These are phyloP conservation scores for Myopa testacea DNA, from an alignment of 2,888 invertebrate genomes.

Conservation along the genomic window DNA sequence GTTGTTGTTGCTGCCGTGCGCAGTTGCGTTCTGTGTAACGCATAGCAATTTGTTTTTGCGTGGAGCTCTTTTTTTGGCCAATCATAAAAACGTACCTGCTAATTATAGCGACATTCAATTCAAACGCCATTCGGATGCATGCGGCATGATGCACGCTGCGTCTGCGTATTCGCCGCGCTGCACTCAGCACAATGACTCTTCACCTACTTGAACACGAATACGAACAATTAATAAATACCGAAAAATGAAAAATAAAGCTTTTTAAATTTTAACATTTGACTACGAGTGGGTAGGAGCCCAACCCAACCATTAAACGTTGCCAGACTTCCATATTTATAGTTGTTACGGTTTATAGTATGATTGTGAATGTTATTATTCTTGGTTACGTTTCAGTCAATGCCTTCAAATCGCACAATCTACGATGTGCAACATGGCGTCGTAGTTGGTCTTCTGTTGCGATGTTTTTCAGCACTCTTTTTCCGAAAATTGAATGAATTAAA, in stretches of 20 bases:
- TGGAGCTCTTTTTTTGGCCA: conserved; percentile 16
- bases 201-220: conserved; percentile 19
- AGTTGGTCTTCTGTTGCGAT: too few relatives aligned
- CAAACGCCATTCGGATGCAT: not conserved
- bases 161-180: not conserved
- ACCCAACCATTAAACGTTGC: too few relatives aligned
- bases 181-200: conserved; percentile 18
- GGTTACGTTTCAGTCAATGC: too few relatives aligned
- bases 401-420: too few relatives aligned
- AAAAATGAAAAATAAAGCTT: not conserved
- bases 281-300: too few relatives aligned
- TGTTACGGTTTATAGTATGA: too few relatives aligned
- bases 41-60: not conserved
- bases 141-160: not conserved
- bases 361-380: too few relatives aligned
- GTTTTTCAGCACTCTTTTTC: too few relatives aligned
- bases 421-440: too few relatives aligned
- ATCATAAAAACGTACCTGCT: conserved; percentile 16
- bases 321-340: too few relatives aligned
- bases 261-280: too few relatives aligned
- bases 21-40: not conserved
- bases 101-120: conserved; percentile 25
- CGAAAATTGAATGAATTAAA: too few relatives aligned
- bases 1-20: not conserved
- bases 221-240: not conserved